Percentiles rank a stretch among this genome's conserved stretches.
Conservation (phyloP, 2,113 vertebrate species). For the Ivindomyrus marchei region DNA sequence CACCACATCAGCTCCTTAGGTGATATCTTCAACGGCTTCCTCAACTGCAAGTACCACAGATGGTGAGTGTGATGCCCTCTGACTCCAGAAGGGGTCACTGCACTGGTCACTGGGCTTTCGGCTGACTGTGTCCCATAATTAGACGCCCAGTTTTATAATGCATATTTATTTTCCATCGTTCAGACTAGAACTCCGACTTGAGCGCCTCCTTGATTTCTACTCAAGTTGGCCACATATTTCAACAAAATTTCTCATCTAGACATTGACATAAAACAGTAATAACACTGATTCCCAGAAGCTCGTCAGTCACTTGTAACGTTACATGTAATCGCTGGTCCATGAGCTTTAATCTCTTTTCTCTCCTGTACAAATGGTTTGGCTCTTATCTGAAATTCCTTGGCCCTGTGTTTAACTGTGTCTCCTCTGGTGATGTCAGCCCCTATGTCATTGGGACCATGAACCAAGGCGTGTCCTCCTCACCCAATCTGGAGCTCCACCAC, state of each 20-base stretch:
- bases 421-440: conserved; percentile 62
- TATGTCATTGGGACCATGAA: conserved; percentile 99
- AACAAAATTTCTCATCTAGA: background rate
- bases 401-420: background rate
- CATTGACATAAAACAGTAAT: background rate
- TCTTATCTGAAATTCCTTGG: background rate
- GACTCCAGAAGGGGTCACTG: background rate
- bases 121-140: background rate
- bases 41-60: conserved; percentile 98
- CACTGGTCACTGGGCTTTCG: background rate
- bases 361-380: background rate
- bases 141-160: background rate
- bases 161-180: background rate
- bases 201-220: background rate
- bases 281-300: background rate
- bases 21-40: conserved; percentile 95
- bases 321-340: background rate
- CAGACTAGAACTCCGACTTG: background rate
- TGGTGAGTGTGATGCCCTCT: conserved; percentile 64
- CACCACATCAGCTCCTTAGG: conserved; percentile 89
- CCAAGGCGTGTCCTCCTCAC: conserved; percentile 88
- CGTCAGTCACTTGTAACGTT: background rate
- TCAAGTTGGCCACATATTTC: background rate
- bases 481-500: conserved; percentile 92
- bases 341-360: background rate